Evolutionary conservation across 2,797 vertebrate genomes (phyloP).

Genomic region (Micrastur ruficollis): DNA sequence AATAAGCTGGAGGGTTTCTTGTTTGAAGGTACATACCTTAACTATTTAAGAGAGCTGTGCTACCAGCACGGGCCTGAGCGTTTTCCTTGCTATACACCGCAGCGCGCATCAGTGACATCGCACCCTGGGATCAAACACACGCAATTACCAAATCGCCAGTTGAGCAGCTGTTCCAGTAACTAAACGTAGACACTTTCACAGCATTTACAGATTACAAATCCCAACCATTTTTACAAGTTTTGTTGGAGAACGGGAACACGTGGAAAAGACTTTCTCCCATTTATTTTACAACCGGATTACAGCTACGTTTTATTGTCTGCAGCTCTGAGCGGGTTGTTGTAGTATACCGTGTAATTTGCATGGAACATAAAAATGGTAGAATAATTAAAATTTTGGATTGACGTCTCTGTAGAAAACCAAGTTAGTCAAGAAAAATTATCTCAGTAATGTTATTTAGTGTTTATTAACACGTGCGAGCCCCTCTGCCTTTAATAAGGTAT

Average conservation of each 20-base stretch:
- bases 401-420: not conserved
- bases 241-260: not conserved
- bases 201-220: not conserved
- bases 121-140: not conserved
- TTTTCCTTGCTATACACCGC: fast-evolving
- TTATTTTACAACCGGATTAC: not conserved
- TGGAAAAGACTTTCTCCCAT: fast-evolving
- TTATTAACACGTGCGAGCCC: fast-evolving
- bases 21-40: not conserved
- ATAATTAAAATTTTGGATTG: not conserved
- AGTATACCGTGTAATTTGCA: fast-evolving
- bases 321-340: fast-evolving
- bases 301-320: not conserved
- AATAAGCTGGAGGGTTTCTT: not conserved
- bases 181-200: fast-evolving
- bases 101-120: not conserved
- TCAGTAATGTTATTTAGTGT: not conserved
- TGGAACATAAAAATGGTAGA: not conserved
- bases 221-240: fast-evolving
- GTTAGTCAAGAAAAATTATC: not conserved
- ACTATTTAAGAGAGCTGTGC: fast-evolving
- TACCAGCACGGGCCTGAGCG: fast-evolving
- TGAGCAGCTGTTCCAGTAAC: fast-evolving
- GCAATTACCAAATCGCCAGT: fast-evolving
- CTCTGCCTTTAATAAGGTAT: fast-evolving